A percentile compares a stretch with the other conserved stretches of the same genome.
These are phyloP conservation scores for Zaprionus africanus DNA, from an alignment of 1,140 invertebrate species.

Conservation along the genomic window DNA sequence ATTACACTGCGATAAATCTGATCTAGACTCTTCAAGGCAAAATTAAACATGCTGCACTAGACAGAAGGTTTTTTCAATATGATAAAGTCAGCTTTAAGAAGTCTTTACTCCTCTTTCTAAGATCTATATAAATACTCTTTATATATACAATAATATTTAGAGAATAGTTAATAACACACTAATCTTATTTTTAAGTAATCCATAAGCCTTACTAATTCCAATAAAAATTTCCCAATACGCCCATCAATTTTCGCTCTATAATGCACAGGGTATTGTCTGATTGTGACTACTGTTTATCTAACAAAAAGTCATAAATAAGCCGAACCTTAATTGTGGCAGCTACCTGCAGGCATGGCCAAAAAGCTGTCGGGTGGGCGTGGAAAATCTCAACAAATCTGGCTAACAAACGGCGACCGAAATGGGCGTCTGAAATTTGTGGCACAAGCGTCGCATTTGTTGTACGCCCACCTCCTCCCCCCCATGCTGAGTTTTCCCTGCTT, in stretches of 20 bases:
- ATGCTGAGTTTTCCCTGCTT: background rate
- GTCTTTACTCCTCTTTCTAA: too few species aligned
- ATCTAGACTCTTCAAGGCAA: background rate
- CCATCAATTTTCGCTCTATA: background rate
- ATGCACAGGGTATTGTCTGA: conserved; percentile 20
- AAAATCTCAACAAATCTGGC: conserved; percentile 44
- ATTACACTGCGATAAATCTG: background rate
- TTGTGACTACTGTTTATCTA: background rate
- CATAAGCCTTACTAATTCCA: too few species aligned
- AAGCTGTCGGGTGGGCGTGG: conserved; percentile 45
- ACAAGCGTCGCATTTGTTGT: conserved; percentile 26
- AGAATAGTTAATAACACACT: too few species aligned
- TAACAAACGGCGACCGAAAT: conserved; percentile 42
- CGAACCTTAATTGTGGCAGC: conserved; percentile 40
- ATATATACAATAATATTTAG: too few species aligned
- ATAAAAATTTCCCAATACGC: too few species aligned
- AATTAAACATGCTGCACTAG: too few species aligned
- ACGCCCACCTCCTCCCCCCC: background rate
- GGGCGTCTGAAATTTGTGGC: conserved; percentile 42
- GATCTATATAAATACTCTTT: too few species aligned
- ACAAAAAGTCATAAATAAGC: conserved; percentile 32
- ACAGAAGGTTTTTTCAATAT: too few species aligned
- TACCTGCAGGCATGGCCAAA: conserved; percentile 32
- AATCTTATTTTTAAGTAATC: too few species aligned
- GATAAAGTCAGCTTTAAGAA: too few species aligned